Percentiles rank a stretch among this genome's conserved stretches.
Conservation (phyloP, 2,888 invertebrate genomes). For the Mythimna loreyi region DNA sequence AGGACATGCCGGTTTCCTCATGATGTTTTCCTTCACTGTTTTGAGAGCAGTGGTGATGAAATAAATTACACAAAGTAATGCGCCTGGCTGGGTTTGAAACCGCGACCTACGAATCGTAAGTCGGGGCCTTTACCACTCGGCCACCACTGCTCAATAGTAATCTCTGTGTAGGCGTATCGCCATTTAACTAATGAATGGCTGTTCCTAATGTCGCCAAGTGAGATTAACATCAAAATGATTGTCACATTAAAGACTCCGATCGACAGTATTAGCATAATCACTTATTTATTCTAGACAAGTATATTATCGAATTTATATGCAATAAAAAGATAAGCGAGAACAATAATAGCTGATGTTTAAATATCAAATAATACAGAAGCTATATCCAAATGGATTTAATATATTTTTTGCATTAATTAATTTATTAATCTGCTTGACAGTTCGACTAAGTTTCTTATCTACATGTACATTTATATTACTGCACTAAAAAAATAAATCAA, state of each 20-base stretch:
- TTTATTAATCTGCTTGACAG: slow-evolving; percentile 1
- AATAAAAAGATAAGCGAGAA: slow-evolving; percentile 46
- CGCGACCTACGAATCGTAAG: no score
- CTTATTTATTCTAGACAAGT: slow-evolving; percentile 36
- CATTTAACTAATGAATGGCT: slow-evolving; percentile 35
- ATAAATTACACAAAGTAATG: no score
- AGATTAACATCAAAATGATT: slow-evolving; percentile 44
- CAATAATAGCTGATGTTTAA: slow-evolving; percentile 37
- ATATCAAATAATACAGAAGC: slow-evolving; percentile 43
- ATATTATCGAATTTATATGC: slow-evolving; percentile 23
- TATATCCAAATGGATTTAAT: neutral
- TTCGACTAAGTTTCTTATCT: neutral
- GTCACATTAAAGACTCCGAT: slow-evolving; percentile 34
- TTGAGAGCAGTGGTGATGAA: no score
- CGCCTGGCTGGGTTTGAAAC: no score
- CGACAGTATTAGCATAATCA: slow-evolving; percentile 45
- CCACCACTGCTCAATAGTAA: no score
- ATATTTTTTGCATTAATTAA: slow-evolving; percentile 21
- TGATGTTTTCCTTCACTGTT: no score
- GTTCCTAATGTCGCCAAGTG: slow-evolving; percentile 12
- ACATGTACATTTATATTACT: neutral
- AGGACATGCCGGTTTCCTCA: no score
- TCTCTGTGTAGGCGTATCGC: slow-evolving; percentile 2
- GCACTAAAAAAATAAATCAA: neutral
- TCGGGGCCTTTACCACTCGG: no score